Base-by-base conservation (phyloP, 2,888 invertebrate genomes). In the Poecilus cupreus region DNA sequence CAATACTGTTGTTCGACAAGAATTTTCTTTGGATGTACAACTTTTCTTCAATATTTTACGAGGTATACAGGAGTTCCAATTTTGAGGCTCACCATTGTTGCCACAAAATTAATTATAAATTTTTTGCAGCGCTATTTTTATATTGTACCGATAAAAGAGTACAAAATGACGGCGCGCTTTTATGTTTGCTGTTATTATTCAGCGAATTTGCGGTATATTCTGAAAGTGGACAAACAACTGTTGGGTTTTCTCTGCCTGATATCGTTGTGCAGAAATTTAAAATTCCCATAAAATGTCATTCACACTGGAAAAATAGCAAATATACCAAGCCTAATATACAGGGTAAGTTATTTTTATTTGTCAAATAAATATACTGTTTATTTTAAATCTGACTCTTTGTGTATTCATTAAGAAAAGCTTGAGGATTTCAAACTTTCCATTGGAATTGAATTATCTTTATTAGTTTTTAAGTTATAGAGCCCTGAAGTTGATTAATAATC, bases 1-100 rank as follows among this genome's bases (percentile, higher is more conserved):
- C 89, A 92, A 87, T 89, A 85, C 91, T 87, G 83, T 91, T 88
- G 86, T 93, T 86, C 88, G 94, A 88, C 85, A 91, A 88, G 86
- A 93, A 88, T 87, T 94, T 87, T 88, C 92, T 86, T 85, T 90
- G 87, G 82, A 89, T 88, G 83, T 86, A 87, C 86, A 90, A 51
- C 84, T 91, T 18, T 88, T 89, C 78, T 88, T 88, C 79, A 90
- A 88, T 83, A 87, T 91, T 82, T 85, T 92, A 57, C 88, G 92
- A 88, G 91, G 92, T 90, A 85, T 82, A n/a, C n/a, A n/a, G n/a
- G n/a, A n/a, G n/a, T n/a, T n/a, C n/a, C n/a, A n/a, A n/a, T n/a
- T n/a, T n/a, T n/a, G n/a, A n/a, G n/a, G n/a, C n/a, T n/a, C n/a
- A n/a, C n/a, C n/a, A n/a, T n/a, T n/a, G n/a, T n/a, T n/a, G n/a